Conservation (phyloP, 1,140 invertebrate genomes). For the Orussus abietinus region DNA sequence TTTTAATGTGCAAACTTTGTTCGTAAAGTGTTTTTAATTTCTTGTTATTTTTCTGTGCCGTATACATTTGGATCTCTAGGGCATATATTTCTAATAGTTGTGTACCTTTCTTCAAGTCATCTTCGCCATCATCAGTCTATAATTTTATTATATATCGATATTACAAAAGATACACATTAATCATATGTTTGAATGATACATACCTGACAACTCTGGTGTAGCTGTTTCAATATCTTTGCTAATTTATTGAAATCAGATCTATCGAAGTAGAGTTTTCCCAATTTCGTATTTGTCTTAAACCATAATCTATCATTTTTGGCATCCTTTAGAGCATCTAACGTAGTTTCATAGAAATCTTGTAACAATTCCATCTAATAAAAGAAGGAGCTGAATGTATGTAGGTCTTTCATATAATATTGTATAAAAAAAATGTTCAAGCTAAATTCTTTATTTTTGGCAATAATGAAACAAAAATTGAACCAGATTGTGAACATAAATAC, state of each 20-base stretch:
- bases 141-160: conserved; percentile 11
- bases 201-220: conserved; percentile 95
- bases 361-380: conserved; percentile 89
- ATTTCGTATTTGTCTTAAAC: conserved; percentile 99
- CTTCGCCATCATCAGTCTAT: conserved; percentile 97
- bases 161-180: conserved; percentile 2
- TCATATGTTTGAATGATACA: conserved; percentile 8
- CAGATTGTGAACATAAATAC: too few relatives aligned
- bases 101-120: conserved; percentile 98
- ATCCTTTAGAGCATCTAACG: conserved; percentile 95
- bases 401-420: conserved; percentile 10
- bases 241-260: conserved; percentile 91
- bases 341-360: conserved; percentile 99
- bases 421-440: conserved; percentile 14
- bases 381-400: too few relatives aligned
- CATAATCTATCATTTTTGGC: conserved; percentile 98
- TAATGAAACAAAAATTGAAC: conserved; percentile 8
- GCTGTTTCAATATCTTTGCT: conserved; percentile 94
- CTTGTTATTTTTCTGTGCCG: conserved; percentile 99
- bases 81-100: conserved; percentile 98
- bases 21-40: conserved; percentile 98
- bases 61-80: conserved; percentile 99
- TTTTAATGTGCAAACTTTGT: conserved; percentile 97
- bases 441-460: conserved; percentile 2
- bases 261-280: conserved; percentile 98